Evolutionary conservation across 2,113 vertebrate species (phyloP), one percentile per base, ranked within the genome.

Genomic region (Marcusenius ussheri): DNA sequence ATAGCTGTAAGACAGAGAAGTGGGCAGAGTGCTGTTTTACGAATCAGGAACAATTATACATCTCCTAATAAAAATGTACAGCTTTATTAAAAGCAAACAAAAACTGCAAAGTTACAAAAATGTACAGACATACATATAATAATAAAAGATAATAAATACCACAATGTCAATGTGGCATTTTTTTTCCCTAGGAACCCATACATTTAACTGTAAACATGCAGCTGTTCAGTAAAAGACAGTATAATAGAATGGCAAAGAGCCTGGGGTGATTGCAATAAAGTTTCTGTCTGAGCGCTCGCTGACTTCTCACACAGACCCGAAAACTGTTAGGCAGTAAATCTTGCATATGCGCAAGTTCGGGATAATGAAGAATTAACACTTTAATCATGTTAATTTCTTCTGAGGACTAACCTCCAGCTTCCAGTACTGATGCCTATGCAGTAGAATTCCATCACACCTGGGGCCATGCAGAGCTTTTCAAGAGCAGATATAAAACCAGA

Each of bases 1-100:
- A 98, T 93, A 99, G 95, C 98, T 99, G 95, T 66, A 95, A 95
- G 90, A 93, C 90, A 95, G 53, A 89, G 31, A 95, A 13, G 92
- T 91, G 92, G 83, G 90, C 21, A 35, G 10, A 87, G 8, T 21
- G 21, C 21, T 46, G n/a, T 3, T 49, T 13, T 47, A 50, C 5
- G 19, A 2, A 6, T 45, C 66, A 83, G 31, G 31, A 19, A 53
- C 49, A 56, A 39, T 56, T 13, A 83, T 31, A 83, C 49, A 53
- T 3, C 47, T 31, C 46, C 35, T 35, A 21, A 35, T 47, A 47
- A 31, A 35, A 56, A 87, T 17, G 9, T 15, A 31, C 8, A 86
- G 19, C 9, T 49, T 49, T 9, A 31, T 19, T 53, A 13, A 89
- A 50, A 49, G 39, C 49, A 80, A 46, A 83, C 80, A 83, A 47